Percentiles rank a stretch among this genome's conserved stretches.
These are phyloP conservation scores for Venturia canescens DNA, from an alignment of 1,140 invertebrate species.

Conservation along the genomic window DNA sequence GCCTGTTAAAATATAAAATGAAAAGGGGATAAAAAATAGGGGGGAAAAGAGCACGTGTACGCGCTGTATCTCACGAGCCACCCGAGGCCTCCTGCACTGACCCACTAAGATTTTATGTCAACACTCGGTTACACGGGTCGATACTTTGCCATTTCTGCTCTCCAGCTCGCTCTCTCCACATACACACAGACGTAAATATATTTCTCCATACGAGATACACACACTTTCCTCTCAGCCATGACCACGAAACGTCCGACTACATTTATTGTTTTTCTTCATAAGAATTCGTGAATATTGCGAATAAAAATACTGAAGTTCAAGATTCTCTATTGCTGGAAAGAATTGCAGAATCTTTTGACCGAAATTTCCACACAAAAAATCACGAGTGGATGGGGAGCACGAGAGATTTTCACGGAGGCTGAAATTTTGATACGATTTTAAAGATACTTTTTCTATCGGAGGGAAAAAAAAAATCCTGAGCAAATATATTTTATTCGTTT, in stretches of 20 bases:
- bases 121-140: conserved; percentile 41
- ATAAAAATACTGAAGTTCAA: too few relatives aligned
- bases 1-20: conserved; percentile 7
- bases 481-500: neutral
- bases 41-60: conserved; percentile 31
- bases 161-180: neutral
- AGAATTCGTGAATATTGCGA: too few relatives aligned
- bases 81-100: conserved; percentile 42
- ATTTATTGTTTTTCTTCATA: too few relatives aligned
- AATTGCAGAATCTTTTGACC: too few relatives aligned
- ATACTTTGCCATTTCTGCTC: conserved; percentile 18
- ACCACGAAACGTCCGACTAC: neutral
- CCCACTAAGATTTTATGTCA: conserved; percentile 47
- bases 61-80: conserved; percentile 10
- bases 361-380: too few relatives aligned
- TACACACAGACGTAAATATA: conserved; percentile 11
- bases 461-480: neutral
- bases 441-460: too few relatives aligned
- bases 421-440: too few relatives aligned
- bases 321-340: too few relatives aligned
- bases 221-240: neutral
- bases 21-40: conserved; percentile 18
- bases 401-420: too few relatives aligned
- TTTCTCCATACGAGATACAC: neutral
- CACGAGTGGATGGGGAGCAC: too few relatives aligned